These are phyloP conservation scores for Oscheius sp. DNA, from an alignment of 2,888 invertebrate species.

Conservation along the genomic window DNA sequence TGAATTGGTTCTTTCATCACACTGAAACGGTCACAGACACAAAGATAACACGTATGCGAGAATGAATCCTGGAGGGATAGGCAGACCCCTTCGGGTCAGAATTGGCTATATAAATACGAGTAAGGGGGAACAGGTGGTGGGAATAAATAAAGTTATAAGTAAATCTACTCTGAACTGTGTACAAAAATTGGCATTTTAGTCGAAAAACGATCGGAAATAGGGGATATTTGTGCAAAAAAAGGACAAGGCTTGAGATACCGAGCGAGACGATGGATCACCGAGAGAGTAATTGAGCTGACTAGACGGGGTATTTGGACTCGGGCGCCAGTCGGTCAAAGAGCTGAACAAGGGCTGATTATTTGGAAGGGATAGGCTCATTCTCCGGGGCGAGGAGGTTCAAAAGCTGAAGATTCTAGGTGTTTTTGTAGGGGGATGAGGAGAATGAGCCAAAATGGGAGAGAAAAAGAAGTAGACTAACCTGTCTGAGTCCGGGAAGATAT, in stretches of 20 bases:
- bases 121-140: no score
- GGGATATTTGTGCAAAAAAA: background rate
- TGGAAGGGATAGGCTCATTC: background rate
- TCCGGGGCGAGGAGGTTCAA: slow-evolving; percentile 2
- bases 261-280: background rate
- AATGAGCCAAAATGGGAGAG: slow-evolving; percentile 11
- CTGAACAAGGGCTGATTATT: slow-evolving; percentile 38
- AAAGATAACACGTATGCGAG: background rate
- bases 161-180: no score
- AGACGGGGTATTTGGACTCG: slow-evolving; percentile 72
- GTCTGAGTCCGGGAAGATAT: slow-evolving; percentile 88
- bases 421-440: background rate
- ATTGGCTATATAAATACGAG: no score
- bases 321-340: slow-evolving; percentile 70
- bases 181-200: no score
- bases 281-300: slow-evolving; percentile 1
- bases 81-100: no score
- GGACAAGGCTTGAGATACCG: background rate
- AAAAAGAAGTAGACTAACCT: slow-evolving; percentile 77
- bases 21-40: background rate
- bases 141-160: no score
- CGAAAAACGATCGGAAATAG: background rate
- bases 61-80: no score
- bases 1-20: background rate
- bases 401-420: slow-evolving; percentile 3